phyloP scores from a whole-genome alignment of 1,140 invertebrate species.

The Drosophila serrata region DNA sequence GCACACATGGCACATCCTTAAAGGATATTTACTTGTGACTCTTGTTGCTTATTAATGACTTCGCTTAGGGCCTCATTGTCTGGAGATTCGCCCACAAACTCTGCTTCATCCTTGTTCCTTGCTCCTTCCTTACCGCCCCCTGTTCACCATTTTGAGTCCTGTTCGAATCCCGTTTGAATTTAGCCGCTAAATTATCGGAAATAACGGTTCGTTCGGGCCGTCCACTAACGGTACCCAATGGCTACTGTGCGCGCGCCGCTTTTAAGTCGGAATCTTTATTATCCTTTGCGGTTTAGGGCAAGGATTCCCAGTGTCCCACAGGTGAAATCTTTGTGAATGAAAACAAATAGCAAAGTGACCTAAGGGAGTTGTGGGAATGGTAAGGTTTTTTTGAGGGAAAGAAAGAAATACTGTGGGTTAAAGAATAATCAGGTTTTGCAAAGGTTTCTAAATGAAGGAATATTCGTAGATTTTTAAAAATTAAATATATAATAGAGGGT shows the following conservation, averaged over 20 bases:
- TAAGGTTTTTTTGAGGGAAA: neutral
- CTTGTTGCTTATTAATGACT: slow-evolving; percentile 77
- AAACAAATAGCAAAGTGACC: slow-evolving; percentile 32
- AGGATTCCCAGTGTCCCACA: slow-evolving; percentile 45
- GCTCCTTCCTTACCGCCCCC: slow-evolving; percentile 69
- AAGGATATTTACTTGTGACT: slow-evolving; percentile 81
- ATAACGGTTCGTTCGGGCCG: slow-evolving; percentile 62
- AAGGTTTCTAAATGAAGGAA: neutral
- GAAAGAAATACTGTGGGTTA: neutral
- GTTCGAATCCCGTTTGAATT: slow-evolving; percentile 56
- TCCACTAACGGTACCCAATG: slow-evolving; percentile 73
- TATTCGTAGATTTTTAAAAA: neutral
- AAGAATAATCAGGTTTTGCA: neutral
- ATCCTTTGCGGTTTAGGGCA: slow-evolving; percentile 47
- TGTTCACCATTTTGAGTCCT: slow-evolving; percentile 30
- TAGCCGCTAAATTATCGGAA: slow-evolving; percentile 75
- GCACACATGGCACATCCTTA: slow-evolving; percentile 65
- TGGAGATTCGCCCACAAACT: slow-evolving; percentile 40
- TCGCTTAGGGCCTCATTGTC: slow-evolving; percentile 57
- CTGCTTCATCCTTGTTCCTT: slow-evolving; percentile 32
- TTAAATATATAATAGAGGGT: neutral
- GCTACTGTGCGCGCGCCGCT: slow-evolving; percentile 66
- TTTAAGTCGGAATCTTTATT: slow-evolving; percentile 76
- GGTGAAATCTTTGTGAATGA: slow-evolving; percentile 56
- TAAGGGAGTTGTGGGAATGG: slow-evolving; percentile 11